Evolutionary conservation across 2,113 vertebrate genomes (phyloP).

Genomic region (Pterocles gutturalis): DNA sequence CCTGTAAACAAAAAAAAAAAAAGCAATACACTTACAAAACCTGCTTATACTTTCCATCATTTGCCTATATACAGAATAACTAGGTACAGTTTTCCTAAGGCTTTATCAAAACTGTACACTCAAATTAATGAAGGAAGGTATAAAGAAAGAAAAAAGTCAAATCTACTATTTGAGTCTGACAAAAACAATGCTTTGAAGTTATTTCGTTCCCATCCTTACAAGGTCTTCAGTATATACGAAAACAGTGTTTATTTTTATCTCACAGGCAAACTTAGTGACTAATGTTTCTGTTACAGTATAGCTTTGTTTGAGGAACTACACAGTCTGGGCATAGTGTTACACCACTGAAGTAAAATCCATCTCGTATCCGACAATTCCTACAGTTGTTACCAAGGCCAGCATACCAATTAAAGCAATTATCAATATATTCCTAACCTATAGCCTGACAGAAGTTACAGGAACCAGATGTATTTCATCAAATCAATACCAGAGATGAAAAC

Average conservation of each 20-base stretch:
- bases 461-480: not conserved
- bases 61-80: not conserved
- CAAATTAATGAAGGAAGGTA: not conserved
- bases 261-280: not conserved
- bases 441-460: not conserved
- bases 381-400: not conserved
- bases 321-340: not conserved
- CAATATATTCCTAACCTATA: not conserved
- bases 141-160: not conserved
- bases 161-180: not conserved
- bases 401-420: not conserved
- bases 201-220: not conserved
- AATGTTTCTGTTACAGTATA: not conserved
- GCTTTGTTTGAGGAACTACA: not conserved
- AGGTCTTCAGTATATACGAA: not conserved
- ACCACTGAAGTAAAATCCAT: not conserved
- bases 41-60: not conserved
- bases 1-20: conserved; percentile 73
- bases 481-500: not conserved
- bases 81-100: not conserved
- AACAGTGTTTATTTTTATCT: not conserved
- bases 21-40: not conserved
- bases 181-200: not conserved
- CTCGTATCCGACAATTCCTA: not conserved
- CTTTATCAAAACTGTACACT: not conserved